Percentiles rank a stretch among this genome's conserved stretches.
These are phyloP conservation scores for Pleuronectes platessa DNA, from an alignment of 2,113 vertebrate genomes.

Conservation along the genomic window DNA sequence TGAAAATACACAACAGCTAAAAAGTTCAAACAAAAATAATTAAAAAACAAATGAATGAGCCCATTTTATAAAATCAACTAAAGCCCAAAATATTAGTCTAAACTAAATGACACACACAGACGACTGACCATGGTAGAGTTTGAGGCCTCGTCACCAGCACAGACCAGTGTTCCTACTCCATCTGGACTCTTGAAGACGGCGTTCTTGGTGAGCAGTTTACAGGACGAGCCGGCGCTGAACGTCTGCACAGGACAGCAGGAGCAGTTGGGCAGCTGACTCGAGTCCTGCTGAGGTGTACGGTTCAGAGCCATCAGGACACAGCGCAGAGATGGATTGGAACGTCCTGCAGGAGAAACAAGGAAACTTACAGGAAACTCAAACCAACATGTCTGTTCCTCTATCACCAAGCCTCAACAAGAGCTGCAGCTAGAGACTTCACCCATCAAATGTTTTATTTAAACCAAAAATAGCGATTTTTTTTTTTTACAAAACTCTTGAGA, in stretches of 20 bases:
- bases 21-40: too few species aligned
- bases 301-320: conserved; percentile 93
- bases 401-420: neutral
- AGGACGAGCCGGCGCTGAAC: conserved; percentile 89
- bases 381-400: neutral
- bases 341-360: conserved; percentile 78
- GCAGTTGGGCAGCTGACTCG: conserved; percentile 80
- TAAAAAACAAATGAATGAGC: too few species aligned
- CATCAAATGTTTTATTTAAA: too few species aligned
- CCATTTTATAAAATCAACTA: too few species aligned
- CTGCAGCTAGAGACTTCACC: neutral
- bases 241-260: conserved; percentile 89
- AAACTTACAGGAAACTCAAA: neutral
- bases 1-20: too few species aligned
- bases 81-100: too few species aligned
- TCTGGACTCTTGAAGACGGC: conserved; percentile 90
- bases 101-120: neutral
- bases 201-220: conserved; percentile 94
- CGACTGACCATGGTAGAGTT: conserved; percentile 90
- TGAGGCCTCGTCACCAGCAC: conserved; percentile 92
- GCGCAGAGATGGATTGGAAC: conserved; percentile 85
- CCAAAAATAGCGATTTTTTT: too few species aligned
- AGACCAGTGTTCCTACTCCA: conserved; percentile 86
- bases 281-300: conserved; percentile 75
- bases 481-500: too few species aligned